Evolutionary conservation across 2,888 invertebrate genomes (phyloP).

Genomic region (Pammene aurita): DNA sequence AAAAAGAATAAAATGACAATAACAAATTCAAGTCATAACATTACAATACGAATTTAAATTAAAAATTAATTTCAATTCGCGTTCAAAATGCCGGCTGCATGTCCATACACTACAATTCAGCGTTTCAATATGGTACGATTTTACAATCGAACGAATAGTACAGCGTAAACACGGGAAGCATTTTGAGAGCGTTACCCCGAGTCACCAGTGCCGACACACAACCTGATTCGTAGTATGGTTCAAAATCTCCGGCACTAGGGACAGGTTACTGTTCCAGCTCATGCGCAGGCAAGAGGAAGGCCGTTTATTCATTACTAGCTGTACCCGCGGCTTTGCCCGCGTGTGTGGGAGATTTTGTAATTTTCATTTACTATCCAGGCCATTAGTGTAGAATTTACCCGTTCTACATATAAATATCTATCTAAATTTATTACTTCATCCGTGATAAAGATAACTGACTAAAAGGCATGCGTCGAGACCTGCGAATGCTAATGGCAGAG

Average conservation of each 20-base stretch:
- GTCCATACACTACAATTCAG: neutral
- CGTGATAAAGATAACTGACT: too few species aligned
- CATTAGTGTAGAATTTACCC: too few species aligned
- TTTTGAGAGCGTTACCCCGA: conserved; percentile 6
- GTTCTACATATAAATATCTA: too few species aligned
- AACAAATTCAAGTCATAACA: neutral
- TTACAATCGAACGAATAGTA: neutral
- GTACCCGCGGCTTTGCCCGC: too few species aligned
- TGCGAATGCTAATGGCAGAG: too few species aligned
- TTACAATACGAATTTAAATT: neutral
- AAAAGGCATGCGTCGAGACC: too few species aligned
- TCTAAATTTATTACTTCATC: too few species aligned
- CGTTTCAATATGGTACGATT: conserved; percentile 2
- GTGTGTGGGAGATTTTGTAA: too few species aligned
- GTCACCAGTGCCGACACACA: conserved; percentile 3
- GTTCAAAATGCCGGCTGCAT: neutral
- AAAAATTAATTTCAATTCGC: neutral
- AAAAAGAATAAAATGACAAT: neutral
- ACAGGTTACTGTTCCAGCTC: conserved; percentile 5
- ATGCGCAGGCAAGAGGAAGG: neutral
- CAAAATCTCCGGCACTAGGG: neutral
- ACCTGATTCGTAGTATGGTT: neutral
- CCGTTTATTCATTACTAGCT: neutral
- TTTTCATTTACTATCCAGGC: too few species aligned
- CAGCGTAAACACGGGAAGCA: neutral